These are phyloP conservation scores for Falcunculus frontatus DNA, from an alignment of 2,113 vertebrate species.

Conservation along the genomic window DNA sequence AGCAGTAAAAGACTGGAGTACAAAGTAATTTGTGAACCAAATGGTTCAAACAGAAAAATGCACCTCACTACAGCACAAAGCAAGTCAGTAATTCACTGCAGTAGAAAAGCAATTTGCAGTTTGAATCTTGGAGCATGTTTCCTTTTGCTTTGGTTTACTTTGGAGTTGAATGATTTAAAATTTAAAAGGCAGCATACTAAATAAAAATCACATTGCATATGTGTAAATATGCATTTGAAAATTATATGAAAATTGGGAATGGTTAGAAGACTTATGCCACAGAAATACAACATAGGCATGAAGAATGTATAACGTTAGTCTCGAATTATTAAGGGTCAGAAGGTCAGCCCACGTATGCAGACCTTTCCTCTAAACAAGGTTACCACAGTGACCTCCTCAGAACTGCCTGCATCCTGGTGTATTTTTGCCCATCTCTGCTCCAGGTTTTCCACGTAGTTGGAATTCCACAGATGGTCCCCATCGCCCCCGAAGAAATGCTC, in stretches of 20 bases:
- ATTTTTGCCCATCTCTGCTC: conserved; percentile 44
- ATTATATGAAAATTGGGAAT: not conserved
- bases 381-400: conserved; percentile 31
- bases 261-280: not conserved
- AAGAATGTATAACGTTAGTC: not conserved
- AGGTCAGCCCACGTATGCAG: not conserved
- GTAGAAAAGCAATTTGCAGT: not conserved
- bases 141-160: not conserved
- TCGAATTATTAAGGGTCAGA: conserved; percentile 10
- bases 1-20: not conserved
- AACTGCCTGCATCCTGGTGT: conserved; percentile 48
- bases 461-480: conserved; percentile 75
- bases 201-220: not conserved
- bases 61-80: not conserved
- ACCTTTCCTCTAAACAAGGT: conserved; percentile 1
- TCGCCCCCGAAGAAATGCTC: conserved; percentile 47
- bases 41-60: not conserved
- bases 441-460: conserved; percentile 40
- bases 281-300: not conserved
- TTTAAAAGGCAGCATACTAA: not conserved
- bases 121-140: not conserved
- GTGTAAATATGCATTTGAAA: not conserved
- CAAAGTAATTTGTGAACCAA: not conserved
- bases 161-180: not conserved
- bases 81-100: not conserved